Conservation (phyloP, 2,888 invertebrate species). For the Meiosimyza platycephala region DNA sequence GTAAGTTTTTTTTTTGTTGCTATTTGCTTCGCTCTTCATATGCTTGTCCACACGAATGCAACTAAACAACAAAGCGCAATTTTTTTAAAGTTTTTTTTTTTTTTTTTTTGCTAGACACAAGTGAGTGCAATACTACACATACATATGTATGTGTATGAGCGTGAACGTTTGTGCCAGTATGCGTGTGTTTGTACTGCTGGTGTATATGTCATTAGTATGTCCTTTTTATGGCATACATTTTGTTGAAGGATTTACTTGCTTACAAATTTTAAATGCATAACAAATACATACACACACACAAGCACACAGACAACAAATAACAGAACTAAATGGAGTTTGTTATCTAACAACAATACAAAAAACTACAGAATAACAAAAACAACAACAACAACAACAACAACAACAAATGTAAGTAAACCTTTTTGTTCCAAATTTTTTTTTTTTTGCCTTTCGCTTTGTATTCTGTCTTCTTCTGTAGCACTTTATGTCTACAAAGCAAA, state of each 20-base stretch:
- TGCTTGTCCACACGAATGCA: too few relatives aligned
- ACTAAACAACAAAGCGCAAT: too few relatives aligned
- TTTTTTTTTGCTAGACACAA: too few relatives aligned
- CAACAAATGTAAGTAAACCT: too few relatives aligned
- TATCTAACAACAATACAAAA: conserved; percentile 7
- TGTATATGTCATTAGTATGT: conserved; percentile 6
- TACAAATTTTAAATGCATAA: conserved; percentile 21
- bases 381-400: not conserved
- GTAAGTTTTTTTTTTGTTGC: too few relatives aligned
- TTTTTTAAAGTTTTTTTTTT: too few relatives aligned
- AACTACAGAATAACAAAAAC: not conserved
- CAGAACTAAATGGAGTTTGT: not conserved
- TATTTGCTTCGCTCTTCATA: too few relatives aligned
- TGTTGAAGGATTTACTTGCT: conserved; percentile 22
- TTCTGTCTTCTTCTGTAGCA: too few relatives aligned
- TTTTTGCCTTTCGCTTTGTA: too few relatives aligned
- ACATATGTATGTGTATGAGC: conserved; percentile 1
- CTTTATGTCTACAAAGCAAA: too few relatives aligned
- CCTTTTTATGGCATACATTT: conserved; percentile 21
- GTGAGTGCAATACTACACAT: too few relatives aligned
- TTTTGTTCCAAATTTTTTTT: too few relatives aligned
- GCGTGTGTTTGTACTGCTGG: conserved; percentile 8
- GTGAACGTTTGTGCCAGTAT: conserved; percentile 15
- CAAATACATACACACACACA: not conserved
- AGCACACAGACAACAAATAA: not conserved